These are phyloP conservation scores for Conus ventricosus DNA, from an alignment of 1,140 invertebrate genomes.

Conservation along the genomic window DNA sequence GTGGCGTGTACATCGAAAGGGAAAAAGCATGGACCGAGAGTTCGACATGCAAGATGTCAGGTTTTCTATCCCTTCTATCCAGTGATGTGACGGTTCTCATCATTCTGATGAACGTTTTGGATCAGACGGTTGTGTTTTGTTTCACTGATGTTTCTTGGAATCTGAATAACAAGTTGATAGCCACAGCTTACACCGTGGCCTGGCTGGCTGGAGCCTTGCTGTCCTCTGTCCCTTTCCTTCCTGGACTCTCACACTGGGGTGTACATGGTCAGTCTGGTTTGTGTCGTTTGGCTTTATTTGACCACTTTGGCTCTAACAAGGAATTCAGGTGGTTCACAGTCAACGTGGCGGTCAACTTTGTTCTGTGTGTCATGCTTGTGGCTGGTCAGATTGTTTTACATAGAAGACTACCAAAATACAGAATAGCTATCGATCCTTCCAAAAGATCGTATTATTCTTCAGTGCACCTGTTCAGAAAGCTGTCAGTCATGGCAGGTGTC, in stretches of 20 bases:
- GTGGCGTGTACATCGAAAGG: constrained; percentile 52
- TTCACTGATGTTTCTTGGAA: constrained; percentile 48
- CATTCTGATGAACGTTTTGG: constrained; percentile 59
- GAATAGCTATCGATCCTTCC: constrained; percentile 10
- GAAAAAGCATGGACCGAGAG: constrained; percentile 57
- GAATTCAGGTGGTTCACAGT: constrained; percentile 44
- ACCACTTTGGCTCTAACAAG: constrained; percentile 29
- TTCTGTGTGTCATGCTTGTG: constrained; percentile 45
- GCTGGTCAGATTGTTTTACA: constrained; percentile 49
- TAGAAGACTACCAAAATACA: constrained; percentile 22
- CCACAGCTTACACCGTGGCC: not conserved
- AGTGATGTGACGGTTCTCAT: constrained; percentile 57
- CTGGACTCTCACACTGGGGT: constrained; percentile 42
- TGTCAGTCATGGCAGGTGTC: constrained; percentile 44
- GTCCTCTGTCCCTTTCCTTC: constrained; percentile 42
- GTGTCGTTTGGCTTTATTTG: constrained; percentile 48
- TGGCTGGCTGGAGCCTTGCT: constrained; percentile 45
- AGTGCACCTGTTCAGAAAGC: constrained; percentile 38
- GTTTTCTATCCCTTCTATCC: constrained; percentile 57
- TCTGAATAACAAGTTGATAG: constrained; percentile 19
- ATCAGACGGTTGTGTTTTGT: constrained; percentile 52
- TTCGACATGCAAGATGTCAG: constrained; percentile 53
- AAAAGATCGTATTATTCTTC: constrained; percentile 32
- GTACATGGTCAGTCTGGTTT: constrained; percentile 52
- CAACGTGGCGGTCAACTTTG: constrained; percentile 50